Evolutionary conservation across 2,113 vertebrate genomes (phyloP).

Genomic region (Onychostruthus taczanowskii): DNA sequence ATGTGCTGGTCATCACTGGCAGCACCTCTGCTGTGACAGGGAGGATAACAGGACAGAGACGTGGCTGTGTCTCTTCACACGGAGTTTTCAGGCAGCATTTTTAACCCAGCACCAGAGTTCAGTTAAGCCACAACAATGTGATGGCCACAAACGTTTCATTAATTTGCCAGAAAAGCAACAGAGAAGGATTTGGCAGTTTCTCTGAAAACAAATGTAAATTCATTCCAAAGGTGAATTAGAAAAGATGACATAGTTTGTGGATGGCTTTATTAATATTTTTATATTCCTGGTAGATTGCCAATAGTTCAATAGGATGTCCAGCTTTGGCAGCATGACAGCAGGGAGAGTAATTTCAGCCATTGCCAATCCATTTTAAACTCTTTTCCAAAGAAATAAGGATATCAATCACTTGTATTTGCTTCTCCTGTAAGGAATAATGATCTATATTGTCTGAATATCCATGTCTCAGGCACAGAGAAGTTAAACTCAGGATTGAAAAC

Average conservation of each 20-base stretch:
- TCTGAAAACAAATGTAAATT: not conserved
- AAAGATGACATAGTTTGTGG: not conserved
- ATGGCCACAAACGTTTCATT: not conserved
- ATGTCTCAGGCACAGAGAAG: not conserved
- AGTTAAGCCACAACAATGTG: not conserved
- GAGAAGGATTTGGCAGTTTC: not conserved
- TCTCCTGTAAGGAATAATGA: not conserved
- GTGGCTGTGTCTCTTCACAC: not conserved
- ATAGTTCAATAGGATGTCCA: not conserved
- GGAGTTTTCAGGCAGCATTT: not conserved
- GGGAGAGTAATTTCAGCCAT: constrained; percentile 14
- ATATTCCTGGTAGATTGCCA: constrained; percentile 8
- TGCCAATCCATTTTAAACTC: constrained; percentile 48
- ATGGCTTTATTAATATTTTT: not conserved
- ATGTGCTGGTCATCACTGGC: not conserved
- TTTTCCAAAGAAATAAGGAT: constrained; percentile 18
- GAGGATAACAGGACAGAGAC: not conserved
- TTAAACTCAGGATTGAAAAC: not conserved
- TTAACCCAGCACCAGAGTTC: not conserved
- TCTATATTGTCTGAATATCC: not conserved
- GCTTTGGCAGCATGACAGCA: constrained; percentile 14
- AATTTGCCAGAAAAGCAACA: not conserved
- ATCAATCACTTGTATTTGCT: constrained; percentile 15
- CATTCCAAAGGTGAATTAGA: not conserved
- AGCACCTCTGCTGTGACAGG: not conserved